phyloP scores from a whole-genome alignment of 2,113 vertebrate species.

The Paramisgurnus dabryanus region DNA sequence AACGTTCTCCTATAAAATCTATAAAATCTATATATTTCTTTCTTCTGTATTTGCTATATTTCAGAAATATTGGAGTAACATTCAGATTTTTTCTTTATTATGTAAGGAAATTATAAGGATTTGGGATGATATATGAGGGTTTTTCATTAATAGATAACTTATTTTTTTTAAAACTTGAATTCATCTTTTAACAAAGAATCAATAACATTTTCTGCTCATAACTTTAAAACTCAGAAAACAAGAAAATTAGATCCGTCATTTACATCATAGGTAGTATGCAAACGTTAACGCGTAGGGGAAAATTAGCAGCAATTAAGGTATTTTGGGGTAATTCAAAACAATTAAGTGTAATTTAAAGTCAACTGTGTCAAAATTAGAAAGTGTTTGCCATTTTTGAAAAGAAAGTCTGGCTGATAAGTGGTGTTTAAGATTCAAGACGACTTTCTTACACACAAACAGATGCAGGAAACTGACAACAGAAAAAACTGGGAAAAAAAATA shows the following conservation, averaged over 20 bases:
- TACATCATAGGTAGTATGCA: conserved; percentile 61
- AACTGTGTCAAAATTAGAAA: conserved; percentile 49
- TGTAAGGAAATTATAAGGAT: no score
- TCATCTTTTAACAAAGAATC: conserved; percentile 52
- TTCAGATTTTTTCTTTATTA: no score
- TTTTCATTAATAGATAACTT: no score
- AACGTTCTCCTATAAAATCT: no score
- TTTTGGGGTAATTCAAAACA: conserved; percentile 64
- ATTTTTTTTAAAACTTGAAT: no score
- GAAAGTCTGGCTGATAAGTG: conserved; percentile 53
- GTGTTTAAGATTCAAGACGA: conserved; percentile 42
- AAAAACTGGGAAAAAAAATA: background rate
- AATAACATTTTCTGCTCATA: conserved; percentile 22
- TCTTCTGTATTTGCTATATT: no score
- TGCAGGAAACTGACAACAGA: conserved; percentile 41
- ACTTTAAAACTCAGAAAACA: conserved; percentile 55
- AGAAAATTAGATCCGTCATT: conserved; percentile 65
- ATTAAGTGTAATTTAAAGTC: conserved; percentile 67
- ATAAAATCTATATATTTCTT: no score
- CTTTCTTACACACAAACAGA: conserved; percentile 39
- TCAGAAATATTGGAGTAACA: no score
- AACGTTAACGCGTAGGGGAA: conserved; percentile 62
- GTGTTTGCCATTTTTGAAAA: conserved; percentile 45
- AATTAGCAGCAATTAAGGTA: conserved; percentile 68
- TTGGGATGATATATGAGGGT: no score